Evolutionary conservation across 2,888 invertebrate species (phyloP), one percentile per base, ranked within the genome.

Genomic region (Leuctra nigra): DNA sequence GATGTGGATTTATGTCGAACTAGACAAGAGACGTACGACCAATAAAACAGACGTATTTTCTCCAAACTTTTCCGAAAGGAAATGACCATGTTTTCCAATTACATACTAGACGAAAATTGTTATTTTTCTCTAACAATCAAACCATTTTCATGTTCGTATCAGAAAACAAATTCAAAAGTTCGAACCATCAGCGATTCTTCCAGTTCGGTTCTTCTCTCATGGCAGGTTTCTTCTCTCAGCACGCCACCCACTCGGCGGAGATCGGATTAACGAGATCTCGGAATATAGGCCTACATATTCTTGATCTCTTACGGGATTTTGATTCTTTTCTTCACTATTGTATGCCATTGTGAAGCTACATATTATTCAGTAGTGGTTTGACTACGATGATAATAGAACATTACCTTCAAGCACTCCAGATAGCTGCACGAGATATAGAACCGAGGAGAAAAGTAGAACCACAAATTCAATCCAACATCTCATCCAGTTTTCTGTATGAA

Each of bases 121-220:
- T 39, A 18, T 39, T 20, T 39, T 39, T 39, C 39, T 23, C 47
- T n/a, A 47, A 47, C 47, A 47, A 47, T 47, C 47, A 47, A 47
- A 47, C 24, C 47, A 47, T 25, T 47, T 24, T 23, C 46, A 24
- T 46, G 16, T 46, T 23, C 46, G 46, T 46, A 23, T 18, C 24
- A 47, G 29, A 47, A 25, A 23, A 47, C 47, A 47, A 23, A 14
- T 29, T 47, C 24, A 47, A 25, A 47, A 25, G 25, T 47, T 23
- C 16, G 24, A 47, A 25, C 29, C 47, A 25, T 25, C 25, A 47
- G 47, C 25, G 16, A 25, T 47, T 25, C 25, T 47, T 47, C 25
- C 47, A 25, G 47, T 47, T 25, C 24, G 25, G 16, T 25, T 25
- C n/a, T 24, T 25, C 47, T 9, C 16, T 24, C 47, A 25, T 47